phyloP scores from a whole-genome alignment of 1,140 invertebrate genomes.

The Trichonephila clavipes region DNA sequence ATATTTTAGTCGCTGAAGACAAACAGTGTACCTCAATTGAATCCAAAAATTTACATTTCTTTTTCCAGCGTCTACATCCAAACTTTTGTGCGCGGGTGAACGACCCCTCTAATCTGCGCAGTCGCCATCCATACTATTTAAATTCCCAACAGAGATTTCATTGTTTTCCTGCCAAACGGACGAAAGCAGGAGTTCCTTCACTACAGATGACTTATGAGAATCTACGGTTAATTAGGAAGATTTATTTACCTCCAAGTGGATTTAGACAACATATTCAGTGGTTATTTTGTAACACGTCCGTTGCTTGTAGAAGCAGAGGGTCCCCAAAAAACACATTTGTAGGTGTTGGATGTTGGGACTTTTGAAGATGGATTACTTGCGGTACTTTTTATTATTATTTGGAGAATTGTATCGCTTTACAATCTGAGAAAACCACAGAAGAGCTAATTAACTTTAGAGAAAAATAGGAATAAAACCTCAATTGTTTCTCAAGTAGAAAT shows the following conservation, averaged over 20 bases:
- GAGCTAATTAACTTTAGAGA: too few species aligned
- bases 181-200: slow-evolving; percentile 33
- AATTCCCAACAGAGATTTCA: slow-evolving; percentile 44
- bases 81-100: slow-evolving; percentile 35
- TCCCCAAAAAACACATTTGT: too few species aligned
- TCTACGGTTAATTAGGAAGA: slow-evolving; percentile 6
- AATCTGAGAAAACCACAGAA: too few species aligned
- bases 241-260: background rate
- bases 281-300: background rate
- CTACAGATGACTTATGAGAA: background rate
- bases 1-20: background rate
- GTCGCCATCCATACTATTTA: slow-evolving; percentile 56
- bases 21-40: background rate
- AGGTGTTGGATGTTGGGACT: too few species aligned
- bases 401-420: too few species aligned
- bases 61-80: background rate
- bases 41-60: background rate
- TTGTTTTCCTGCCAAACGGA: slow-evolving; percentile 50
- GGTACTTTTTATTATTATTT: too few species aligned
- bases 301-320: background rate
- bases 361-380: too few species aligned
- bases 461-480: too few species aligned
- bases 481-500: too few species aligned
- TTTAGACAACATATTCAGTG: background rate
- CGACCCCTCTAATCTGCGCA: slow-evolving; percentile 25